Base-by-base conservation (phyloP, 2,797 vertebrate species). In the Potorous gilbertii region DNA sequence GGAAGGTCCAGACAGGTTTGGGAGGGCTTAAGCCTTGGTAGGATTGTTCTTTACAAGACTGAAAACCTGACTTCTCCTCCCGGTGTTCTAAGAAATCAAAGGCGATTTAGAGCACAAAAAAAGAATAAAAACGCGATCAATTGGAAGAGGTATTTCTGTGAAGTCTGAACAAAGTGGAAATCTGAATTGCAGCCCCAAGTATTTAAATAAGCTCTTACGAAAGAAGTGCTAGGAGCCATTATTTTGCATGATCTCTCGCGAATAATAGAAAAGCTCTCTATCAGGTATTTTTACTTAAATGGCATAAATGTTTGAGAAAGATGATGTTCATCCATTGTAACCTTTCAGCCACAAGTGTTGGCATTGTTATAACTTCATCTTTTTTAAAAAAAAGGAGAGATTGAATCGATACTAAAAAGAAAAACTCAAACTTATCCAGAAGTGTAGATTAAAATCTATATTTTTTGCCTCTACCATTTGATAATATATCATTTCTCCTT, bases 121-220 rank as follows among this genome's bases (percentile, higher is more conserved):
- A 98, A 97, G 97, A 98, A 98, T 97, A 97, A 98, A 98, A 98
- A 97, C 97, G 95, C 98, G 97, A 99, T 98, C 98, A 98, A 97
- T 96, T 98, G 96, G 98, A 98, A 97, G 96, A 98, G 97, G 96
- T 98, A 98, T 98, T 98, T 97, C 98, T 97, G 92, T 96, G 97
- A 98, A 98, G 94, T 96, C 97, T 98, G 98, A 98, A 98, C 97
- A 98, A 98, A 98, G 97, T 98, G 96, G 93, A 98, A 98, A 98
- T 98, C 97, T 98, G 98, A 99, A 98, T 98, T 98, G 98, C 97
- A 98, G 98, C 94, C 97, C 96, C 94, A 95, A 97, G 97, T 98
- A 98, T 98, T 99, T 99, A 98, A 99, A 99, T 98, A 98, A 98
- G 98, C 98, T 98, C 98, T 98, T 98, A 98, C 97, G 98, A 98